Conservation (phyloP, 2,888 invertebrate species). For the Dioctria linearis region DNA sequence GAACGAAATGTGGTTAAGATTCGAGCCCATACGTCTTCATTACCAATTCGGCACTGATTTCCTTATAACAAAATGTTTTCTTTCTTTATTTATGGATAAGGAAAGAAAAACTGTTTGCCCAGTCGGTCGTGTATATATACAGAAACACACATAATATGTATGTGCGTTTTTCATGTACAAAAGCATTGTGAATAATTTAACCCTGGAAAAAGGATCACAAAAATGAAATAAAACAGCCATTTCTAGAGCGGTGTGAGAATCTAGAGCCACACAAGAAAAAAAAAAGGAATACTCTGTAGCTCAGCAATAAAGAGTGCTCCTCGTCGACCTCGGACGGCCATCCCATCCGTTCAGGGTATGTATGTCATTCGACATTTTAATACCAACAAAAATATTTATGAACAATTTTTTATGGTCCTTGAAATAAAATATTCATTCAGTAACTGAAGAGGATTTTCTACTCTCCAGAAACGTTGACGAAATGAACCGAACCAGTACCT, state of each 20-base stretch:
- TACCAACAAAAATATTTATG: conserved; percentile 58
- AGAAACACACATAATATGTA: background rate
- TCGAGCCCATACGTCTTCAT: conserved; percentile 59
- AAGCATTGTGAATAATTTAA: conserved; percentile 56
- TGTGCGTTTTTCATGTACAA: conserved; percentile 34
- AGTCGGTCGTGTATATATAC: background rate
- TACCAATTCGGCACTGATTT: conserved; percentile 59
- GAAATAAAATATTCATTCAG: conserved; percentile 58
- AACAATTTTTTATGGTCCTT: conserved; percentile 57
- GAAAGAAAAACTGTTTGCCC: conserved; percentile 37
- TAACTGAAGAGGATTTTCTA: conserved; percentile 54
- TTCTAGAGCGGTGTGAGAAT: conserved; percentile 10
- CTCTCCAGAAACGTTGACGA: conserved; percentile 21
- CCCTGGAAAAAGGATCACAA: conserved; percentile 57
- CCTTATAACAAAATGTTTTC: conserved; percentile 59
- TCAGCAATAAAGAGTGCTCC: conserved; percentile 45
- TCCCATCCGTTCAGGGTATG: conserved; percentile 43
- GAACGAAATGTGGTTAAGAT: conserved; percentile 58
- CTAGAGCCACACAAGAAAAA: conserved; percentile 26
- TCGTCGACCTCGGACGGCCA: conserved; percentile 38
- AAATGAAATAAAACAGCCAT: conserved; percentile 57
- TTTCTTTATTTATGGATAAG: conserved; percentile 56
- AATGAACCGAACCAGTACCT: background rate
- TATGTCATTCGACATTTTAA: conserved; percentile 57
- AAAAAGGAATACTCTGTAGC: conserved; percentile 34